phyloP scores from a whole-genome alignment of 2,888 invertebrate genomes.

The Magallana nippona region DNA sequence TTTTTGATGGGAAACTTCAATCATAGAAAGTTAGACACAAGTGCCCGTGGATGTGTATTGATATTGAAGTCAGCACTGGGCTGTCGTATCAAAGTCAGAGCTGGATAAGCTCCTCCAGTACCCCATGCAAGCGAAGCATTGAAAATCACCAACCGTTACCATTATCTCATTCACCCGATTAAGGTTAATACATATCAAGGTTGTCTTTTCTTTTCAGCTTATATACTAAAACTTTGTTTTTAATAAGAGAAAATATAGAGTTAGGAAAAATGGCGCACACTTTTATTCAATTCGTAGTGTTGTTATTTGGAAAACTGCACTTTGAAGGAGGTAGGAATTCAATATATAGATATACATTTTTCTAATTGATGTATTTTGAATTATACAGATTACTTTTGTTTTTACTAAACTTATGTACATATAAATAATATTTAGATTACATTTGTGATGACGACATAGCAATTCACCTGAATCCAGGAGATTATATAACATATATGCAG shows the following conservation, averaged over 20 bases:
- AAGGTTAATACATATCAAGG: conserved; percentile 9
- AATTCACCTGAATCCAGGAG: no score
- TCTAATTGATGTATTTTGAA: no score
- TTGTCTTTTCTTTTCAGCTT: background rate
- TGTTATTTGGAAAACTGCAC: background rate
- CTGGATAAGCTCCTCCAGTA: background rate
- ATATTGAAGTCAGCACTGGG: background rate
- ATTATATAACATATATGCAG: no score
- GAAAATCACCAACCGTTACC: conserved; percentile 16
- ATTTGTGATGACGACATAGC: no score
- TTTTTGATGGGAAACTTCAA: no score
- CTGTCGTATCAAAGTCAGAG: background rate
- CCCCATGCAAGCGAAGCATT: background rate
- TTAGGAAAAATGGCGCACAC: conserved; percentile 1
- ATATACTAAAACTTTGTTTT: conserved; percentile 18
- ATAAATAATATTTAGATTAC: no score
- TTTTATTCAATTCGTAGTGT: background rate
- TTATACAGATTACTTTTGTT: no score
- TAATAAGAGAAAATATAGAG: background rate
- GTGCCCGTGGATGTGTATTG: no score
- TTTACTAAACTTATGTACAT: no score
- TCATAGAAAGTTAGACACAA: no score
- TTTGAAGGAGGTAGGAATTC: conserved; percentile 7
- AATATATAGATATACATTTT: no score
- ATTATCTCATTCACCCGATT: background rate